phyloP scores from a whole-genome alignment of 2,888 invertebrate species.

The Pantelozetes paolii region DNA sequence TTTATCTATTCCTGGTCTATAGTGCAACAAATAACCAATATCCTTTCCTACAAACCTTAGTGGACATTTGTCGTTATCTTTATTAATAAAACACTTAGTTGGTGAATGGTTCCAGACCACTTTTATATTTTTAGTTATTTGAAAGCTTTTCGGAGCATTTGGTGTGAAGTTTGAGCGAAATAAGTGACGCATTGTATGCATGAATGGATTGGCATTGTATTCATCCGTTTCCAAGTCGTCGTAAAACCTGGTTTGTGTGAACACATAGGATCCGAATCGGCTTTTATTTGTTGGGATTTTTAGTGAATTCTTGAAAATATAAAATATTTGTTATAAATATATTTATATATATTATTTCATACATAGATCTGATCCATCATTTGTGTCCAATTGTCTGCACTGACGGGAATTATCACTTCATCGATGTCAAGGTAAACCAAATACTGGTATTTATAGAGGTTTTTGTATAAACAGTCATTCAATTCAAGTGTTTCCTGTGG shows the following conservation, averaged over 20 bases:
- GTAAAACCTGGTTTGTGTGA: neutral
- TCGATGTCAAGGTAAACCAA: constrained; percentile 30
- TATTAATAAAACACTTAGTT: constrained; percentile 9
- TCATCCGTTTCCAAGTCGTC: neutral
- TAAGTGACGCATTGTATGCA: constrained; percentile 37
- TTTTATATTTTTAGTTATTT: constrained; percentile 16
- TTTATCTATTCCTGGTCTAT: neutral
- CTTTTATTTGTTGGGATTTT: neutral
- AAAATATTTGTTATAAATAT: neutral
- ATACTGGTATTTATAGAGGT: constrained; percentile 32
- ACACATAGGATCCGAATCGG: neutral
- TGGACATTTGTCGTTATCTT: neutral
- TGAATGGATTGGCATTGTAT: neutral
- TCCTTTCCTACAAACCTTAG: neutral
- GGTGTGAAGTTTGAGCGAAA: neutral
- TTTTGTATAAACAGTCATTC: constrained; percentile 39
- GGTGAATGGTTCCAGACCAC: constrained; percentile 28
- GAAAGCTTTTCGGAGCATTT: constrained; percentile 19
- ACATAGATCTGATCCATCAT: constrained; percentile 18
- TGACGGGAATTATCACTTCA: constrained; percentile 28
- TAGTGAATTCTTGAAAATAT: neutral
- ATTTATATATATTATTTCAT: neutral
- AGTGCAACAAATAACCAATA: neutral
- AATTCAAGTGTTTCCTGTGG: constrained; percentile 37
- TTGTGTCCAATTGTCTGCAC: constrained; percentile 32